Conservation (phyloP, 2,888 invertebrate genomes). For the Herminia tarsipennalis region DNA sequence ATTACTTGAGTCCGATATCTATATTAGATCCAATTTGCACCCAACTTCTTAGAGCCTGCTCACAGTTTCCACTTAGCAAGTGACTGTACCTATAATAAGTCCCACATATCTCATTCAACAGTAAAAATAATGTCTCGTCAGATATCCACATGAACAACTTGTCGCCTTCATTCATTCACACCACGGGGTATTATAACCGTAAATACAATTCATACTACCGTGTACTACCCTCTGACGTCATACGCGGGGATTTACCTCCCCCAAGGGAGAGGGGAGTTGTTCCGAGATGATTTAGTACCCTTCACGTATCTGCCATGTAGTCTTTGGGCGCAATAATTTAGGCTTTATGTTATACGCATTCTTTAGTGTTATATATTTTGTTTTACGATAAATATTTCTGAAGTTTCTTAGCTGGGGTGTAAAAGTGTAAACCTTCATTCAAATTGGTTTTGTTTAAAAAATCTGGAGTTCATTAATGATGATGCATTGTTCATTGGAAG, state of each 20-base stretch:
- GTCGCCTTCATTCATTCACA: background rate
- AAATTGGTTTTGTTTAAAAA: too few species aligned
- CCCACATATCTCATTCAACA: background rate
- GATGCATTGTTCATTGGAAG: too few species aligned
- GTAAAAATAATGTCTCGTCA: background rate
- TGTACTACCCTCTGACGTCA: conserved; percentile 28
- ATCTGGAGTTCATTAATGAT: too few species aligned
- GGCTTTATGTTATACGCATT: background rate
- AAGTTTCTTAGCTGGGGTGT: too few species aligned
- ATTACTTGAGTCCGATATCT: too few species aligned
- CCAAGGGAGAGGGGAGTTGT: conserved; percentile 30
- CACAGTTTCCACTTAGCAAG: too few species aligned
- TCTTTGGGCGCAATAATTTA: conserved; percentile 14
- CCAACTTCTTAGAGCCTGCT: too few species aligned
- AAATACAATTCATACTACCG: conserved; percentile 19
- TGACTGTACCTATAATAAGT: too few species aligned
- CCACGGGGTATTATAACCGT: conserved; percentile 4
- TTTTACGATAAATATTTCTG: too few species aligned
- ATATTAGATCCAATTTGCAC: too few species aligned
- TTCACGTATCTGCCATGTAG: conserved; percentile 17
- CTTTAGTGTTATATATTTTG: too few species aligned
- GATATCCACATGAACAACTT: background rate
- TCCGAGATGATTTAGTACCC: conserved; percentile 33
- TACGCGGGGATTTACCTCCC: conserved; percentile 25
- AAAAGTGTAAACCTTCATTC: too few species aligned